Conservation (phyloP, 1,140 invertebrate species). For the Drosophila ananassae region DNA sequence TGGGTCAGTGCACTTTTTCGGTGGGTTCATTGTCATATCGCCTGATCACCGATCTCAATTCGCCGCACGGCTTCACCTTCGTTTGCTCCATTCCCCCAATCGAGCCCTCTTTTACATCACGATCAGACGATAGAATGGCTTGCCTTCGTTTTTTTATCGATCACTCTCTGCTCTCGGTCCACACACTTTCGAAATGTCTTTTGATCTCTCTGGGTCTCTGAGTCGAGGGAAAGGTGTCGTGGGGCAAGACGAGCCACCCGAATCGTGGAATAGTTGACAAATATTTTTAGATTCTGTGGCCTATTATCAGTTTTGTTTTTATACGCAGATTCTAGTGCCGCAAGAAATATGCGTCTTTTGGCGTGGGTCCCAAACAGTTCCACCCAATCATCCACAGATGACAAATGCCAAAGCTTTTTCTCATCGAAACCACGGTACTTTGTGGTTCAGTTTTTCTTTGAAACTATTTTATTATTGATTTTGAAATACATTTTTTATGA, state of each 20-base stretch:
- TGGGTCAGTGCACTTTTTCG: conserved; percentile 71
- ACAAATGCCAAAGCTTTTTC: conserved; percentile 18
- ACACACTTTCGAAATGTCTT: conserved; percentile 38
- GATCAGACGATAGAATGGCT: not conserved
- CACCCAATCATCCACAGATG: conserved; percentile 9
- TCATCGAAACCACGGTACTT: conserved; percentile 20
- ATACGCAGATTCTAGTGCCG: conserved; percentile 54
- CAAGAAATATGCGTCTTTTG: conserved; percentile 9
- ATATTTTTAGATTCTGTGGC: conserved; percentile 70
- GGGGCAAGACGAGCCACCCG: not conserved
- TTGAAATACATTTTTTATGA: too few species aligned
- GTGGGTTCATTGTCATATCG: conserved; percentile 69
- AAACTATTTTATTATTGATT: conserved; percentile 9
- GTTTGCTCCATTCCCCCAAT: conserved; percentile 11
- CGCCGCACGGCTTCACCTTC: conserved; percentile 34
- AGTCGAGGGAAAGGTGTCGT: not conserved
- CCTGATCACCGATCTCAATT: conserved; percentile 27
- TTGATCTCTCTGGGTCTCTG: not conserved
- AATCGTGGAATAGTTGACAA: conserved; percentile 38
- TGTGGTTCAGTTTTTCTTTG: too few species aligned
- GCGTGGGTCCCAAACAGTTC: conserved; percentile 23
- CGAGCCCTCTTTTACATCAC: conserved; percentile 48
- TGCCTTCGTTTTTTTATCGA: not conserved
- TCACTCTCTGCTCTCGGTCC: not conserved
- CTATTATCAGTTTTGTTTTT: conserved; percentile 74